Evolutionary conservation across 30 jellyfish, hydroid and myxozoan species (phyloP), one percentile per base, ranked within the genome.

Genomic region (Aurelia aurita): DNA sequence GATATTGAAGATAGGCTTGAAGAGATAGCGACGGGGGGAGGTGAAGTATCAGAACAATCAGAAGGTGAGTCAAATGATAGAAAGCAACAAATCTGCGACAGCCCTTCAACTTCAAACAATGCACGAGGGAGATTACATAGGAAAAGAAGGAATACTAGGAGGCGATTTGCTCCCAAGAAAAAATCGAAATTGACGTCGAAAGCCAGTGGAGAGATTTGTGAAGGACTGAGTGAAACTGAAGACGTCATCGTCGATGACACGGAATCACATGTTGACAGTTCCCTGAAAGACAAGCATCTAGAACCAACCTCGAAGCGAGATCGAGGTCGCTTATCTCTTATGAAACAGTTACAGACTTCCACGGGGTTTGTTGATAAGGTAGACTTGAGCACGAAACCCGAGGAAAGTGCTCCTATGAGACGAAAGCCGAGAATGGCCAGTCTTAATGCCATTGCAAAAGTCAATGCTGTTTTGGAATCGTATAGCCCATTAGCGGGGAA

Each of bases 351-450:
- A 45, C 87, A 80, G 70, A 54, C 84, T 1, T 89, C 97, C 15
- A 62, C 66, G 55, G 97, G 97, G 28, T 89, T 89, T 89, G 97
- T 89, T 10, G 93, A 81, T 34, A 80, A 80, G 63, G 89, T 73
- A 11, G 87, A 89, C 15, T 29, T 89, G 25, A 80, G 88, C 53
- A 9, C 39, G 21, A 51, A 44, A 45, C 72, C 92, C 9, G 97
- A 72, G 34, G 92, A 80, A 15, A 25, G 54, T 6, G 51, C 63
- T 21, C 90, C 94, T 18, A 73, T 81, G 93, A 77, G 84, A 57
- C 64, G 99, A 58, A 82, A 76, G 16, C 99, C 97, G 54, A 73
- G 99, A 23, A 94, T 94, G 97, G 99, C 99, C 4, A 85, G 99
- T 76, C 77, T 94, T 68, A 94, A 94, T 57, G 99, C 99, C 21